Conservation (phyloP, 2,888 invertebrate species). For the Epirrhoe alternata region DNA sequence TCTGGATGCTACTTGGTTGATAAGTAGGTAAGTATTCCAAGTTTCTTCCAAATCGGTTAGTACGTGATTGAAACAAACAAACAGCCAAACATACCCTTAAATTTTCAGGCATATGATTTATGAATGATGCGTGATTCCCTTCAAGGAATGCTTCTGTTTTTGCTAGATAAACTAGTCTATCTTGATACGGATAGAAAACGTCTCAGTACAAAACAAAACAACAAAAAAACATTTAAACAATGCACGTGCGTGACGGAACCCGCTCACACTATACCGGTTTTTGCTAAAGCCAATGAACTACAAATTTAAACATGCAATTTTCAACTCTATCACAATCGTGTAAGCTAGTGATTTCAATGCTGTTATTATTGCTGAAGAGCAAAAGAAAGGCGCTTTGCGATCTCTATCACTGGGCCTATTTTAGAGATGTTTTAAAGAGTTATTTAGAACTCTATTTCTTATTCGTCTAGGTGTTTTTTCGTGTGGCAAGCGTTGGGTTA, state of each 20-base stretch:
- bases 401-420: slow-evolving; percentile 23
- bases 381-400: slow-evolving; percentile 21
- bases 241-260: slow-evolving; percentile 52
- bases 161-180: slow-evolving; percentile 7
- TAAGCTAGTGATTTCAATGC: slow-evolving; percentile 11
- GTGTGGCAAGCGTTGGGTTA: slow-evolving; percentile 21
- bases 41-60: too few species aligned
- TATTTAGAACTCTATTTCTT: slow-evolving; percentile 12
- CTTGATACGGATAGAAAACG: slow-evolving; percentile 38
- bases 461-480: slow-evolving; percentile 32
- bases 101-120: too few species aligned
- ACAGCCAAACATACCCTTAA: too few species aligned
- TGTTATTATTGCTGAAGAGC: slow-evolving; percentile 13
- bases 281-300: slow-evolving; percentile 57
- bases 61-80: too few species aligned
- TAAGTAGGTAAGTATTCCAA: too few species aligned
- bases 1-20: too few species aligned
- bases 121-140: too few species aligned
- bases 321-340: slow-evolving; percentile 12
- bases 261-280: slow-evolving; percentile 56
- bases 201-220: slow-evolving; percentile 34
- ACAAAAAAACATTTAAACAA: slow-evolving; percentile 43
- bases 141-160: not conserved
- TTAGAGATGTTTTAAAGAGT: not conserved
- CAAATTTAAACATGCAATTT: slow-evolving; percentile 30